A percentile compares a stretch with the other conserved stretches of the same genome.
Conservation (phyloP, 2,888 invertebrate species). For the Panzeria rudis region DNA sequence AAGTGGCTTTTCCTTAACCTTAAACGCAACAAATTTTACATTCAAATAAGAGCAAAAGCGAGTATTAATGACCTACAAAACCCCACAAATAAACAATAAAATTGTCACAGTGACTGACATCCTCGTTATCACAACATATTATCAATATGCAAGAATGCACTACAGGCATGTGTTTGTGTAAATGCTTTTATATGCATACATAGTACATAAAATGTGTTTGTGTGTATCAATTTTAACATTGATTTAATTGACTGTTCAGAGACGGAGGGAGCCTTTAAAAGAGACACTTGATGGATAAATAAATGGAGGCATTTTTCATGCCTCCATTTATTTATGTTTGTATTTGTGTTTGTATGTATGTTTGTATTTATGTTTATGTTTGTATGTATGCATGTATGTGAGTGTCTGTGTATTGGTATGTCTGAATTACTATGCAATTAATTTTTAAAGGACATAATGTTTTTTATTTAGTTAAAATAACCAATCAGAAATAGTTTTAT, state of each 20-base stretch:
- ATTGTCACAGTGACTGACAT: conserved; percentile 13
- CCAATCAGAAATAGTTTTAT: too few species aligned
- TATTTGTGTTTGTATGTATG: too few species aligned
- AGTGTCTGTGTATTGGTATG: too few species aligned
- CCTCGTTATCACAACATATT: conserved; percentile 9
- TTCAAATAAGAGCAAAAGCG: not conserved
- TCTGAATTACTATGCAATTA: not conserved
- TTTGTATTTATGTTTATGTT: too few species aligned
- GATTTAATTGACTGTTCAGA: conserved; percentile 64
- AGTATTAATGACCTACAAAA: conserved; percentile 65
- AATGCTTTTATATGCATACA: conserved; percentile 13
- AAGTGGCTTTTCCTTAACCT: conserved; percentile 12
- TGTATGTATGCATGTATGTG: not conserved
- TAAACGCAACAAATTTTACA: conserved; percentile 24
- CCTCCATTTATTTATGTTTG: too few species aligned
- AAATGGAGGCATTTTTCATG: conserved; percentile 8
- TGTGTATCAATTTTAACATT: conserved; percentile 53
- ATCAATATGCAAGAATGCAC: conserved; percentile 26
- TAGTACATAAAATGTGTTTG: not conserved
- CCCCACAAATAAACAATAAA: conserved; percentile 22
- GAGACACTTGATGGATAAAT: conserved; percentile 17
- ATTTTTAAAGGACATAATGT: conserved; percentile 8
- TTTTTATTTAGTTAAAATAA: too few species aligned
- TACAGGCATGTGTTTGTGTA: conserved; percentile 42
- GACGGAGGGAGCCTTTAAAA: conserved; percentile 10